These are phyloP conservation scores for Elephantulus edwardii DNA, from an alignment of 2,113 vertebrate species.

Conservation along the genomic window DNA sequence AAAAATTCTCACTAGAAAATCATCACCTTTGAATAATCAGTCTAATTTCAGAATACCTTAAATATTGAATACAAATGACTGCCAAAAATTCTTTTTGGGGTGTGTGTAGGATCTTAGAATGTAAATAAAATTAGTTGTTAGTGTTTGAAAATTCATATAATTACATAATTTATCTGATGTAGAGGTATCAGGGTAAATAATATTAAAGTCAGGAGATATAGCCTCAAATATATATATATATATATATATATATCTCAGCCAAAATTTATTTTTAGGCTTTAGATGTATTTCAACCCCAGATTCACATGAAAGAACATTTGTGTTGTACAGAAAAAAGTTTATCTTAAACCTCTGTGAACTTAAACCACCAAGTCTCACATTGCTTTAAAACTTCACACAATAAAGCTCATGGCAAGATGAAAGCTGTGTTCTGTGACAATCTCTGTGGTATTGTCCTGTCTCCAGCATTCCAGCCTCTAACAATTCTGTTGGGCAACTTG, in stretches of 20 bases:
- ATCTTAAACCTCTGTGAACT: conserved; percentile 35
- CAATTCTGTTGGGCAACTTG: conserved; percentile 10
- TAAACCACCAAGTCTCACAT: background rate
- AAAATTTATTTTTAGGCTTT: conserved; percentile 29
- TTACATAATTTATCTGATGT: background rate
- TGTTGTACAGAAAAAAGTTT: background rate
- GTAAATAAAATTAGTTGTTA: conserved; percentile 11
- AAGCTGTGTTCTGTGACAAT: background rate
- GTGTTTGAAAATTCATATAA: conserved; percentile 22
- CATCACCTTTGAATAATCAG: conserved; percentile 13
- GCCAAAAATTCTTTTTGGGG: background rate
- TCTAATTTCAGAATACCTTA: background rate
- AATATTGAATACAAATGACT: background rate
- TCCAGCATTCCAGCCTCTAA: background rate
- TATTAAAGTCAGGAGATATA: background rate
- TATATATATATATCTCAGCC: background rate
- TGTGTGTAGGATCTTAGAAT: background rate
- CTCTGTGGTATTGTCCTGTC: background rate
- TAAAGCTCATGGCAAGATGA: background rate
- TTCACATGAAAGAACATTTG: background rate
- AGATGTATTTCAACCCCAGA: background rate
- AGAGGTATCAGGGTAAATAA: background rate
- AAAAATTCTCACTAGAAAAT: background rate
- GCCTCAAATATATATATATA: background rate
- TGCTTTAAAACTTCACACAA: conserved; percentile 18